phyloP scores from a whole-genome alignment of 2,113 vertebrate species.

The Eptesicus fuscus region DNA sequence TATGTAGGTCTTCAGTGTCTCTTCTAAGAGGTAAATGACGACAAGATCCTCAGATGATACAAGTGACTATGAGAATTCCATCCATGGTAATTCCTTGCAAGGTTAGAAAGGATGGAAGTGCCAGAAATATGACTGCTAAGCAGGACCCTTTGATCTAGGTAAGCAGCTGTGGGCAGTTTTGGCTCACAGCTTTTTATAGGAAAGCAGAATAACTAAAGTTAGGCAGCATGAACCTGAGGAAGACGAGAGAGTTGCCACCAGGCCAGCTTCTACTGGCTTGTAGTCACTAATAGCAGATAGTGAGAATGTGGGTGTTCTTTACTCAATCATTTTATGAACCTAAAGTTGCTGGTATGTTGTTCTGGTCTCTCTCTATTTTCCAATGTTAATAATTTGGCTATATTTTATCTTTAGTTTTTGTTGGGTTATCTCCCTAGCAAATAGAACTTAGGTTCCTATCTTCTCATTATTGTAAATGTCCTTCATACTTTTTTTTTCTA shows the following conservation, averaged over 20 bases:
- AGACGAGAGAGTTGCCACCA: background rate
- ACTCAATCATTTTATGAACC: background rate
- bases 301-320: background rate
- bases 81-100: background rate
- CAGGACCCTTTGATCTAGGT: background rate
- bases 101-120: background rate
- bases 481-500: slow-evolving; percentile 4
- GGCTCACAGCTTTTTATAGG: background rate
- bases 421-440: background rate
- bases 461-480: slow-evolving; percentile 5
- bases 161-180: background rate
- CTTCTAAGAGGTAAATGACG: background rate
- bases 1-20: background rate
- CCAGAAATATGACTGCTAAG: background rate
- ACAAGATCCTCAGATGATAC: background rate
- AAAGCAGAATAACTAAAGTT: background rate
- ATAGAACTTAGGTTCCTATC: background rate
- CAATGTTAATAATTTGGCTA: background rate
- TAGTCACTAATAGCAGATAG: background rate
- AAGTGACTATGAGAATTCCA: background rate
- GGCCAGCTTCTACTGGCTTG: background rate
- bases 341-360: background rate
- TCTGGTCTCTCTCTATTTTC: background rate
- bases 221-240: background rate
- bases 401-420: background rate